Evolutionary conservation across 1,140 invertebrate genomes (phyloP).

Genomic region (Harpegnathos saltator): DNA sequence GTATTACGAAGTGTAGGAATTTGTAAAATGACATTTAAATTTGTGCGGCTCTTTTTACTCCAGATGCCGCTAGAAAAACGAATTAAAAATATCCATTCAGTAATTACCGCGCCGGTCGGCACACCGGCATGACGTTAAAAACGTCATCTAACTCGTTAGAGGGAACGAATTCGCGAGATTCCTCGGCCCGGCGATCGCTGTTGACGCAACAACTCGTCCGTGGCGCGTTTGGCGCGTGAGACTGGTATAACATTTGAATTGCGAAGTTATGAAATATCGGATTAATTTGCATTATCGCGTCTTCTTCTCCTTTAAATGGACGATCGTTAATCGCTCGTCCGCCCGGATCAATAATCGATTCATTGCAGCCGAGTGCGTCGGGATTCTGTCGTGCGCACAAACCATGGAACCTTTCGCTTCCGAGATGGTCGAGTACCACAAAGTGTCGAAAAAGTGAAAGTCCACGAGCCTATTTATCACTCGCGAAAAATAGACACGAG

Average conservation of each 20-base stretch:
- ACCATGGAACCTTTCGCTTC: neutral
- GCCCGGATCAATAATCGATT: neutral
- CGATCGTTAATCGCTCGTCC: neutral
- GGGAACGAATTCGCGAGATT: neutral
- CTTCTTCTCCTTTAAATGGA: neutral
- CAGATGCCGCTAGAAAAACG: constrained; percentile 1
- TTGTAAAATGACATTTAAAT: neutral
- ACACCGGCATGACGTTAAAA: too few relatives aligned
- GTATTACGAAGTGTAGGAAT: too few relatives aligned
- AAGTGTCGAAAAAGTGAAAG: constrained; percentile 57
- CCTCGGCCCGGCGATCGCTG: too few relatives aligned
- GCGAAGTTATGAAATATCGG: neutral
- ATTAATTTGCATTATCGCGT: constrained; percentile 11
- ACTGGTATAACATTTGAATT: constrained; percentile 9
- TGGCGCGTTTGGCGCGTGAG: constrained; percentile 17
- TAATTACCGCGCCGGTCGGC: neutral
- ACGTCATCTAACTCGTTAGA: neutral
- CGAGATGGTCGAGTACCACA: neutral
- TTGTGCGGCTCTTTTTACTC: neutral
- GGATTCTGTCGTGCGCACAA: neutral
- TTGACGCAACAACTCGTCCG: constrained; percentile 4
- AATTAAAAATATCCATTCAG: neutral
- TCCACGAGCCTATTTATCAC: neutral
- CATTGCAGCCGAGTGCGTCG: constrained; percentile 3
- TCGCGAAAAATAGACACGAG: neutral